Conservation (phyloP, 2,888 invertebrate species). For the Lepidonotus clava region DNA sequence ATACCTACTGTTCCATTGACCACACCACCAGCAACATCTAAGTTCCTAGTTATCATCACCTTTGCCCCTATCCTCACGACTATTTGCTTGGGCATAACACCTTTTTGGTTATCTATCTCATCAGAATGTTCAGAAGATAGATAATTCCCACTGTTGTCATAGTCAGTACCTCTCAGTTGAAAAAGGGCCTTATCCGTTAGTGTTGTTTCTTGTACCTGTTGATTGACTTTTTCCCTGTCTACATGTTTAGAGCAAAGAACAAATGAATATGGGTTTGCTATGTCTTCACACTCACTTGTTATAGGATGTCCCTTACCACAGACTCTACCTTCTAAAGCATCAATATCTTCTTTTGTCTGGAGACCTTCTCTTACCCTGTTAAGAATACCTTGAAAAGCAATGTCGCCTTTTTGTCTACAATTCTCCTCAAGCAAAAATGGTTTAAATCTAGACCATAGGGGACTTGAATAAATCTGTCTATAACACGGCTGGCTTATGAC, state of each 20-base stretch:
- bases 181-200: neutral
- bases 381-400: neutral
- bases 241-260: slow-evolving; percentile 12
- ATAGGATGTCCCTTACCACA: neutral
- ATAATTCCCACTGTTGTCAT: neutral
- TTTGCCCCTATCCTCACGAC: neutral
- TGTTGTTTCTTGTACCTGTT: neutral
- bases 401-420: neutral
- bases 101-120: neutral
- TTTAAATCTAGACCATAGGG: neutral
- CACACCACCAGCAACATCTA: neutral
- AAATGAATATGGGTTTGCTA: neutral
- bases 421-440: neutral
- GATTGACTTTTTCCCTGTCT: neutral
- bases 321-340: neutral
- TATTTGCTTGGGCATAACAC: neutral
- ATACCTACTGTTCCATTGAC: neutral
- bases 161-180: neutral
- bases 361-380: neutral
- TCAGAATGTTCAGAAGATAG: neutral
- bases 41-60: neutral
- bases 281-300: neutral
- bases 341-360: neutral
- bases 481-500: neutral
- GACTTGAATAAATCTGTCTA: neutral